Conservation (phyloP, 2,113 vertebrate species). For the Crypturellus undulatus region DNA sequence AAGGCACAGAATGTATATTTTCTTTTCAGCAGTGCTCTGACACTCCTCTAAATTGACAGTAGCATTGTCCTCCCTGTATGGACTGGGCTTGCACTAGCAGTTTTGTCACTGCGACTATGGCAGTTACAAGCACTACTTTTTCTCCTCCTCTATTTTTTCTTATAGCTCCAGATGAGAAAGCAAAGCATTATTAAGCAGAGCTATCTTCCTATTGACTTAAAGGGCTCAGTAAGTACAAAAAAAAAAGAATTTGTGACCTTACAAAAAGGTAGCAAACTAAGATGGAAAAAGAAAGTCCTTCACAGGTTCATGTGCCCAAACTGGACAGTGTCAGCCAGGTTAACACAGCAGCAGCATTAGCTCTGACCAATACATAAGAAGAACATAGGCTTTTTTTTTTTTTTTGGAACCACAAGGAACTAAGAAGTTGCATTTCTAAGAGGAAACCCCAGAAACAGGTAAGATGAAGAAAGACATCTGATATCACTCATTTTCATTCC, state of each 20-base stretch:
- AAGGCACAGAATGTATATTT: not conserved
- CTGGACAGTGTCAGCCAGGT: not conserved
- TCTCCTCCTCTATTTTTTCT: no score
- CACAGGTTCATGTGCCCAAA: not conserved
- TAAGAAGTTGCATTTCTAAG: not conserved
- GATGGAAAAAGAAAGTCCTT: not conserved
- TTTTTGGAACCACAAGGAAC: not conserved
- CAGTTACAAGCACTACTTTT: not conserved
- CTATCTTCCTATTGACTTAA: not conserved
- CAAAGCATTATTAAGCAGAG: not conserved
- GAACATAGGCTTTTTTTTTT: not conserved
- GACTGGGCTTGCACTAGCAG: fast-evolving
- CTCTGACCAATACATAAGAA: not conserved
- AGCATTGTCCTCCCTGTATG: not conserved
- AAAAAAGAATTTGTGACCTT: not conserved
- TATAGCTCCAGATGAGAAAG: not conserved
- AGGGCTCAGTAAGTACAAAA: not conserved
- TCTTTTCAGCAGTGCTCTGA: not conserved
- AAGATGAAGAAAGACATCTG: not conserved
- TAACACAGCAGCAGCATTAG: not conserved
- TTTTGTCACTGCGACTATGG: not conserved
- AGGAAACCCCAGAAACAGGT: not conserved
- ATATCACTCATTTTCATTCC: not conserved
- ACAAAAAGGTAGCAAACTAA: not conserved
- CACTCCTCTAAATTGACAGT: not conserved